Base-by-base conservation (phyloP, 2,797 vertebrate species). In the Pyrocephalus nanus region DNA sequence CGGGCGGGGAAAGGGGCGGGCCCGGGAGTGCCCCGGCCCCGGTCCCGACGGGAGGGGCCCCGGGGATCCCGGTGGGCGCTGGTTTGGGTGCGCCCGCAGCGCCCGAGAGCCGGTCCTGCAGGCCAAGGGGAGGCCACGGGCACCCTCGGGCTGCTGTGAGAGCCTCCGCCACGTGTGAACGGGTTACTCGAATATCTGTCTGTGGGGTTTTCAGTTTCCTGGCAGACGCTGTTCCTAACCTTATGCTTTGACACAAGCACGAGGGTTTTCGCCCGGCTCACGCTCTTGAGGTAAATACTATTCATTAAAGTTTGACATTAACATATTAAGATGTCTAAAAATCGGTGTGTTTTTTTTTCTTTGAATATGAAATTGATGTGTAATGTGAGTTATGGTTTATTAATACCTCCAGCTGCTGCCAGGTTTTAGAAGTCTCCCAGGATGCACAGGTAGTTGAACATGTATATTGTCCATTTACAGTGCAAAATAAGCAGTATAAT, bases 61-160 rank as follows among this genome's bases (percentile, higher is more conserved):
- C 47, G 66, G 36, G 38, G 47, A 5, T 48, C 57, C 27, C 27
- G 38, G 40, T 9, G 38, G 25, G 36, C 5, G 9, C 4, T 3
- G 6, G 27, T 1, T 1, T 3, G 7, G 9, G 0, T 0, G 30
- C 3, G 1, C 11, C 9, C 6, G 23, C 18, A 4, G 64, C 8
- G 34, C 5, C 30, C 15, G 3, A 0, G 10, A 2, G 1, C 34
- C 2, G 13, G 0, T 11, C 12, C 27, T 1, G 15, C 19, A 1
- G 43, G 2, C 1, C 3, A 4, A 4, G 8, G 29, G 20, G 8
- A 12, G n/a, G 17, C 2, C 30, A 0, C 13, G 8, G 66, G 36
- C 32, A 0, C 7, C 17, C 16, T 12, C 30, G 18, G 30, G 66
- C 26, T 36, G 50, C 66, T 17, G 45, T 30, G 6, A 13, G 30